These are phyloP conservation scores for Drosophila aff. DNA, from an alignment of 1,140 invertebrate species.

Conservation along the genomic window DNA sequence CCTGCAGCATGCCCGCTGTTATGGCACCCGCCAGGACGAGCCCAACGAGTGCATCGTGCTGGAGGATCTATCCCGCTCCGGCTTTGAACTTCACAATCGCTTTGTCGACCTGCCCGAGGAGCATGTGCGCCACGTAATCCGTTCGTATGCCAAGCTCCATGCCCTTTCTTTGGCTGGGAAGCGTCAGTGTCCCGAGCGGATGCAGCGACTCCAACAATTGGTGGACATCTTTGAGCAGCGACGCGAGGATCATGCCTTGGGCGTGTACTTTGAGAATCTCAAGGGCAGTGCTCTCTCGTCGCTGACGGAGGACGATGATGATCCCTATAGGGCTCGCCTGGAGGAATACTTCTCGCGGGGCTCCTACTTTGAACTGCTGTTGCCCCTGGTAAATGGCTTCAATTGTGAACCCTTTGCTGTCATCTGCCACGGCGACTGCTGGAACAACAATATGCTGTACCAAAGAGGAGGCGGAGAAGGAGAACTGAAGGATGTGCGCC, in stretches of 20 bases:
- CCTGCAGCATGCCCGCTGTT: conserved; percentile 82
- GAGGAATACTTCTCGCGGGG: conserved; percentile 46
- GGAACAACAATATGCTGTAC: conserved; percentile 87
- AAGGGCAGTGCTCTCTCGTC: conserved; percentile 59
- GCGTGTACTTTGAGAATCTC: conserved; percentile 61
- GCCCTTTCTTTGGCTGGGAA: conserved; percentile 86
- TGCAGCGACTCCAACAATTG: conserved; percentile 62
- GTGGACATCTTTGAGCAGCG: conserved; percentile 76
- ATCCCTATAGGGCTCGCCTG: conserved; percentile 32
- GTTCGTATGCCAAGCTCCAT: conserved; percentile 86
- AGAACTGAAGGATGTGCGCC: conserved; percentile 69
- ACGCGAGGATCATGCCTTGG: conserved; percentile 48
- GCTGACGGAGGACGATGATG: conserved; percentile 38
- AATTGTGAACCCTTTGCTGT: conserved; percentile 84
- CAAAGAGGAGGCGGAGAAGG: conserved; percentile 52
- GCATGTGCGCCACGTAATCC: conserved; percentile 85
- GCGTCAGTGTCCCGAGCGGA: conserved; percentile 56
- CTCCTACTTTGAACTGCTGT: conserved; percentile 52
- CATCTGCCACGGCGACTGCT: conserved; percentile 87
- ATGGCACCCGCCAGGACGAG: conserved; percentile 71
- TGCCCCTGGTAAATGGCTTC: conserved; percentile 38
- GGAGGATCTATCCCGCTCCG: conserved; percentile 86
- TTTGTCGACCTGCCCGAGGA: conserved; percentile 84
- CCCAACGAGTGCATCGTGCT: conserved; percentile 86
- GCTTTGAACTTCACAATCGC: conserved; percentile 85